Conservation (phyloP, 2,797 vertebrate genomes). For the Chaunax sp. region DNA sequence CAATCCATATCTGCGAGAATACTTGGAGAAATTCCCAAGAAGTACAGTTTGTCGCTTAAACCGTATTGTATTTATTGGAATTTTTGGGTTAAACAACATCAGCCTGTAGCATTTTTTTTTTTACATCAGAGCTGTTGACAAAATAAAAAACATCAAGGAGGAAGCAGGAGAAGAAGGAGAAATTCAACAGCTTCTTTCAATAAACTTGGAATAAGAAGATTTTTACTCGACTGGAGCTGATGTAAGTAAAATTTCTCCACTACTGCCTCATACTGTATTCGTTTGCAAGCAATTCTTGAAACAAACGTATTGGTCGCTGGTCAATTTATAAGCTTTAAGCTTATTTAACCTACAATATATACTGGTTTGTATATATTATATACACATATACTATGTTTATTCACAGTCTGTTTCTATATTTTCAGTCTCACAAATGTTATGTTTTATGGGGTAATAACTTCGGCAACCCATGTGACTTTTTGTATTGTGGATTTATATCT, state of each 20-base stretch:
- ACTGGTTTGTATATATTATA: too few species aligned
- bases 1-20: not conserved
- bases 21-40: slow-evolving; percentile 28
- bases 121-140: not conserved
- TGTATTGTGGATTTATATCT: not conserved
- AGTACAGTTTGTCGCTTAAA: fast-evolving
- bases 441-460: too few species aligned
- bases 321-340: too few species aligned
- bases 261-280: too few species aligned
- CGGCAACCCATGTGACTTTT: not conserved
- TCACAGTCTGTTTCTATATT: not conserved
- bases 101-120: not conserved
- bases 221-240: not conserved
- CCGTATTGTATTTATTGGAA: not conserved
- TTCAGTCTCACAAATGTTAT: not conserved
- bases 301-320: not conserved
- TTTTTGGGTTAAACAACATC: not conserved
- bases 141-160: not conserved
- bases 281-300: not conserved
- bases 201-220: not conserved
- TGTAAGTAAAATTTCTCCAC: slow-evolving; percentile 52
- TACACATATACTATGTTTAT: too few species aligned
- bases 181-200: not conserved
- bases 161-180: not conserved
- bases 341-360: too few species aligned